Percentiles rank a stretch among this genome's conserved stretches.
phyloP scores from a whole-genome alignment of 2,888 invertebrate species.

The Agrotis ipsilon region DNA sequence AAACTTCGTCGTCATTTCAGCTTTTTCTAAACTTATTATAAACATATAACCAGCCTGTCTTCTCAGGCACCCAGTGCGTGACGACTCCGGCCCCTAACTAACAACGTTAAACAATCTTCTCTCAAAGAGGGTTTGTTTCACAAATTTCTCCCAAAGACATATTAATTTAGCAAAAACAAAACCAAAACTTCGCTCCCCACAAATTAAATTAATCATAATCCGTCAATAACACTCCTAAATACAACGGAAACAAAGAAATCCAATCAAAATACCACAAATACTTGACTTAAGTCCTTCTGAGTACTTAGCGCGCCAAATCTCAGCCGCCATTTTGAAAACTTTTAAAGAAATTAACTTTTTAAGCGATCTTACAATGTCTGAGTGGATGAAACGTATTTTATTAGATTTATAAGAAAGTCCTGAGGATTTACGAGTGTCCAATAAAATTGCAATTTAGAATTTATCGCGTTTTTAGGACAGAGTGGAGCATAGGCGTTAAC shows the following conservation, averaged over 20 bases:
- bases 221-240: constrained; percentile 21
- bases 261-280: constrained; percentile 45
- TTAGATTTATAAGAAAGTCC: constrained; percentile 65
- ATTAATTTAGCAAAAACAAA: background rate
- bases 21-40: too few species aligned
- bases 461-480: constrained; percentile 55
- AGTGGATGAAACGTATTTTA: constrained; percentile 68
- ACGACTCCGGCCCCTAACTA: too few species aligned
- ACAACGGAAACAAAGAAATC: constrained; percentile 40
- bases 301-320: constrained; percentile 44
- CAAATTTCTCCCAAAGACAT: background rate
- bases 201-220: constrained; percentile 52
- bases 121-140: too few species aligned
- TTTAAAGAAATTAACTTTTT: constrained; percentile 67
- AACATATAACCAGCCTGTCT: too few species aligned
- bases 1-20: too few species aligned
- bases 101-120: too few species aligned
- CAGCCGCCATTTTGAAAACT: constrained; percentile 47
- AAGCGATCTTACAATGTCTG: constrained; percentile 57
- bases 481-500: constrained; percentile 27
- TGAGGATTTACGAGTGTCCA: constrained; percentile 67
- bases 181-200: constrained; percentile 8
- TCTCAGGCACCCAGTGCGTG: too few species aligned
- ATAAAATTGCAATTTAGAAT: constrained; percentile 69
- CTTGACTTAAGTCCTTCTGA: constrained; percentile 34